Evolutionary conservation across 1,140 invertebrate species (phyloP), one percentile per base, ranked within the genome.

Genomic region (Pogonomyrmex barbatus): DNA sequence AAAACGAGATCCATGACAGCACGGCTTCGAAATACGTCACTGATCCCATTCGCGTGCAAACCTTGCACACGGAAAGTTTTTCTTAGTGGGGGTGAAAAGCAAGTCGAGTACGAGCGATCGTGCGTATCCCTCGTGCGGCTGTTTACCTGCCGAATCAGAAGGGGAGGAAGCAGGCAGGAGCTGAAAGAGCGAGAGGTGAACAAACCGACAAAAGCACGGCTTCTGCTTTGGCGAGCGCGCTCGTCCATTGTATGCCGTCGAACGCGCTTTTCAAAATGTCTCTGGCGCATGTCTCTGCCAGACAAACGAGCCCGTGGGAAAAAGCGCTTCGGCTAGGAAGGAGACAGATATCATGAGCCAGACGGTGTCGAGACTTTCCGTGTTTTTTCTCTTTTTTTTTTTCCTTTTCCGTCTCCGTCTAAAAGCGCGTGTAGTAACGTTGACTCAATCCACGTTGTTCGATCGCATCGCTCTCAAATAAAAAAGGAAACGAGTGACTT

Each of bases 221-320:
- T 85, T 85, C 81, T 56, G 56, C 70, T 88, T 58, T 71, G 79
- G 36, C 60, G 56, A 81, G 63, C 30, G 56, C 67, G 76, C 54
- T 54, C 62, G n/a, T 47, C 56, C 76, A 75, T 89, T 86, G 70
- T 86, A 56, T 65, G 62, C 47, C 39, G 87, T 54, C 71, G 75
- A 89, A 50, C 83, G 83, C 33, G 56, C 82, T 82, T 89, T 89
- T 88, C 70, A 88, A 85, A 85, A 88, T 81, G 75, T 87, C 70
- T 73, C 87, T 47, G 84, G 84, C 70, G 58, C 84, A 78, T 60
- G 78, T 58, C 76, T 45, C 76, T 45, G 45, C 58, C 78, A 84
- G 77, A 87, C 87, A 89, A 83, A 84, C 77, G 87, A 87, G 76
- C 54, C 36, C 70, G 87, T 83, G 70, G 79, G 78, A 85, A 86